A percentile compares a stretch with the other conserved stretches of the same genome.
phyloP scores from a whole-genome alignment of 2,888 invertebrate genomes.

The Drosophila atroscutellata region DNA sequence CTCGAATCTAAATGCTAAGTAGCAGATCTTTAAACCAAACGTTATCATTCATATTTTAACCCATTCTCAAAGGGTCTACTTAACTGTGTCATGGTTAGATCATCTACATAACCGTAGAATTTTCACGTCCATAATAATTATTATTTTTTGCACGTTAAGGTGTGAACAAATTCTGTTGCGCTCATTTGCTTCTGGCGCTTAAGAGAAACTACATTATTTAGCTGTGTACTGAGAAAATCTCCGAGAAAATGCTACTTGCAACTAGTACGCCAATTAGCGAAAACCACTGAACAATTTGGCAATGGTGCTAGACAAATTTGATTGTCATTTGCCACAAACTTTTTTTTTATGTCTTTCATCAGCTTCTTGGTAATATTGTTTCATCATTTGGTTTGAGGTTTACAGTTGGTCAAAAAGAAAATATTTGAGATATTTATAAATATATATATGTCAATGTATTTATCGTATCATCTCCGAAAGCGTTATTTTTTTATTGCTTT shows the following conservation, averaged over 20 bases:
- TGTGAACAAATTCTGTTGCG: slow-evolving; percentile 48
- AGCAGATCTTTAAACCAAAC: neutral
- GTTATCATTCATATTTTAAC: neutral
- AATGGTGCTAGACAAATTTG: slow-evolving; percentile 21
- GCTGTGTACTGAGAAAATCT: slow-evolving; percentile 29
- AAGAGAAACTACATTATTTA: slow-evolving; percentile 23
- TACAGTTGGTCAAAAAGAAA: slow-evolving; percentile 8
- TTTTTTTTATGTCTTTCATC: neutral
- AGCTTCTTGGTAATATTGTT: neutral
- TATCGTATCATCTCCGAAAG: neutral
- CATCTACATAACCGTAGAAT: slow-evolving; percentile 47
- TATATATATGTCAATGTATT: no score
- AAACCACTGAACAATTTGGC: slow-evolving; percentile 20
- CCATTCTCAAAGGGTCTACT: slow-evolving; percentile 11
- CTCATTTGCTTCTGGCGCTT: slow-evolving; percentile 1
- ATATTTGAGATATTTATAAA: neutral
- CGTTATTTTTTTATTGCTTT: slow-evolving; percentile 41
- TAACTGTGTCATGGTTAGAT: slow-evolving; percentile 47
- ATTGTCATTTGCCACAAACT: slow-evolving; percentile 31
- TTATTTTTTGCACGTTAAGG: slow-evolving; percentile 41
- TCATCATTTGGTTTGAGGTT: neutral
- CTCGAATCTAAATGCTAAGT: neutral
- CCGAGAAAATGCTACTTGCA: slow-evolving; percentile 28
- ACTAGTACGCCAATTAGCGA: slow-evolving; percentile 27
- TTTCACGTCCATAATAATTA: slow-evolving; percentile 50